Percentiles rank a stretch among this genome's conserved stretches.
Conservation (phyloP, 2,888 invertebrate genomes). For the Cotesia congregata region DNA sequence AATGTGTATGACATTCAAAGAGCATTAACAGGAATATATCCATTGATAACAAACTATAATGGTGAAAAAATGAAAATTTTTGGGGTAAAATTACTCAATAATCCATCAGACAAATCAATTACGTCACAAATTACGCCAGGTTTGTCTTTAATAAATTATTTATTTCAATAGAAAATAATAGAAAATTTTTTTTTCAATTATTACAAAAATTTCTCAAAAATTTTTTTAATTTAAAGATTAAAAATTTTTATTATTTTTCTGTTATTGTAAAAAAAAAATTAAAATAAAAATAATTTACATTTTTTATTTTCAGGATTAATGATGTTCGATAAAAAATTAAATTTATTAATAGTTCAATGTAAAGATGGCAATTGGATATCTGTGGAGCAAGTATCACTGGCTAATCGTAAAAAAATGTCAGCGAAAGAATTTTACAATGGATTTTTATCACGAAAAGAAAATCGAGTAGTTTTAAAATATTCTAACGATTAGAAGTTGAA, state of each 20-base stretch:
- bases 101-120: conserved; percentile 32
- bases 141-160: conserved; percentile 42
- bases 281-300: conserved; percentile 18
- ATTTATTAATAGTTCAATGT: conserved; percentile 78
- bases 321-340: conserved; percentile 74
- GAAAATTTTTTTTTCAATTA: background rate
- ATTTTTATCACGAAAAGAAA: conserved; percentile 77
- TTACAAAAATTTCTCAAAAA: conserved; percentile 18
- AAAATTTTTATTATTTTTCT: background rate
- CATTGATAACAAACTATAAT: conserved; percentile 76
- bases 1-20: conserved; percentile 81
- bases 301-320: conserved; percentile 72
- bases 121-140: conserved; percentile 56
- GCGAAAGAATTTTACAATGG: conserved; percentile 91
- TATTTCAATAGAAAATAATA: conserved; percentile 4
- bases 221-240: background rate
- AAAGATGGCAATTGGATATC: conserved; percentile 77
- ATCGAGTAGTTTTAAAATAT: conserved; percentile 57
- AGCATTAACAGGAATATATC: conserved; percentile 78
- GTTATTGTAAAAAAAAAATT: background rate
- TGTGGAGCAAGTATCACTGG: conserved; percentile 77
- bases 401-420: conserved; percentile 80
- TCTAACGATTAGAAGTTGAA: background rate
- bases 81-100: conserved; percentile 69
- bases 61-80: conserved; percentile 76